phyloP scores from a whole-genome alignment of 2,888 invertebrate species.

The Oligia fasciuncula region DNA sequence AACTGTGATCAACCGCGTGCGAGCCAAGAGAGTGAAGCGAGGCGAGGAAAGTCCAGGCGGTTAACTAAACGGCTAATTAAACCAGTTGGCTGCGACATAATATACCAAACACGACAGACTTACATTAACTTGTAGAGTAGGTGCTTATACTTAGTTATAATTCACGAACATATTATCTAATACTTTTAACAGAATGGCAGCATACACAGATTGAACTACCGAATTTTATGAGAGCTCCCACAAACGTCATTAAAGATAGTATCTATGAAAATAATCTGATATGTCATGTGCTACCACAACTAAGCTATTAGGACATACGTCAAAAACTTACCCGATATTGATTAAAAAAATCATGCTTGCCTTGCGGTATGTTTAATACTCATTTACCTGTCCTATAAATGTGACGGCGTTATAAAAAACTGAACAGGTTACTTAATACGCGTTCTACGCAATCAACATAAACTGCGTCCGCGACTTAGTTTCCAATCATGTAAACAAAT shows the following conservation, averaged over 20 bases:
- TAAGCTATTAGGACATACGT: conserved; percentile 10
- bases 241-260: not conserved
- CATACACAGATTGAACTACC: not conserved
- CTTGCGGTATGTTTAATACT: conserved; percentile 54
- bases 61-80: too few relatives aligned
- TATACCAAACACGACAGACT: not conserved
- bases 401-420: conserved; percentile 31
- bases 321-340: conserved; percentile 30
- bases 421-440: conserved; percentile 58
- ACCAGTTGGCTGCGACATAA: too few relatives aligned
- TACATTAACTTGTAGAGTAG: not conserved
- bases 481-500: conserved; percentile 3
- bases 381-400: conserved; percentile 42
- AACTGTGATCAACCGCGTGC: too few relatives aligned
- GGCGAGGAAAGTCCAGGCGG: too few relatives aligned
- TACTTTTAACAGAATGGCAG: not conserved
- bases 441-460: conserved; percentile 43
- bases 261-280: conserved; percentile 17
- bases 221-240: not conserved
- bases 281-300: conserved; percentile 9
- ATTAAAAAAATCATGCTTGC: conserved; percentile 45
- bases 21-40: too few relatives aligned
- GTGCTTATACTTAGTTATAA: not conserved
- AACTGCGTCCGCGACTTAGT: not conserved
- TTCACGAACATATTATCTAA: not conserved